Evolutionary conservation across 2,113 vertebrate species (phyloP).

Genomic region (Tringa solitaria): DNA sequence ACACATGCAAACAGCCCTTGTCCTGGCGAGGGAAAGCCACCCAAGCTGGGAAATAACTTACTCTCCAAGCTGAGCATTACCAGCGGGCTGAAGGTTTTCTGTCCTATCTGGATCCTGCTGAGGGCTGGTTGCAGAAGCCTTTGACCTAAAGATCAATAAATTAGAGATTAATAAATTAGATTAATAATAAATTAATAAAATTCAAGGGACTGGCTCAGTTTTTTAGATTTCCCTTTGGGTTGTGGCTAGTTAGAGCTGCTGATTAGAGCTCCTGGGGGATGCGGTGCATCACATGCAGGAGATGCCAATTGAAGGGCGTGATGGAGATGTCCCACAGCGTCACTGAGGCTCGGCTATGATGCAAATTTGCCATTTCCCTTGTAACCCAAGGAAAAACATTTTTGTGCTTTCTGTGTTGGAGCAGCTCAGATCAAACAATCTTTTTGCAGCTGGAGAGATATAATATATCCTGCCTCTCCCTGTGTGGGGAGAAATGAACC

Average conservation of each 20-base stretch:
- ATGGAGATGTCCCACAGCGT: background rate
- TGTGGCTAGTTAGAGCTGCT: background rate
- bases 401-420: background rate
- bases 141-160: constrained; percentile 47
- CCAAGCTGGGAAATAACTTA: constrained; percentile 56
- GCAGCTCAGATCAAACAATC: background rate
- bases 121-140: constrained; percentile 66
- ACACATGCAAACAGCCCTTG: background rate
- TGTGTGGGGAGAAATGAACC: background rate
- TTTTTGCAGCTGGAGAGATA: background rate
- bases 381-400: background rate
- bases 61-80: constrained; percentile 63
- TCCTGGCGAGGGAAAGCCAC: background rate
- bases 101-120: constrained; percentile 65
- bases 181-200: background rate
- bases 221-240: background rate
- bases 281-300: background rate
- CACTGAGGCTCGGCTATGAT: background rate
- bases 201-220: background rate
- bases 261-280: background rate
- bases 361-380: background rate
- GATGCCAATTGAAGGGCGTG: background rate
- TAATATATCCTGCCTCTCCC: background rate
- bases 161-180: background rate
- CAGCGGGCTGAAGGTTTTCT: constrained; percentile 35